Evolutionary conservation across 1,140 invertebrate genomes (phyloP).

Genomic region (Phymastichus coffea): DNA sequence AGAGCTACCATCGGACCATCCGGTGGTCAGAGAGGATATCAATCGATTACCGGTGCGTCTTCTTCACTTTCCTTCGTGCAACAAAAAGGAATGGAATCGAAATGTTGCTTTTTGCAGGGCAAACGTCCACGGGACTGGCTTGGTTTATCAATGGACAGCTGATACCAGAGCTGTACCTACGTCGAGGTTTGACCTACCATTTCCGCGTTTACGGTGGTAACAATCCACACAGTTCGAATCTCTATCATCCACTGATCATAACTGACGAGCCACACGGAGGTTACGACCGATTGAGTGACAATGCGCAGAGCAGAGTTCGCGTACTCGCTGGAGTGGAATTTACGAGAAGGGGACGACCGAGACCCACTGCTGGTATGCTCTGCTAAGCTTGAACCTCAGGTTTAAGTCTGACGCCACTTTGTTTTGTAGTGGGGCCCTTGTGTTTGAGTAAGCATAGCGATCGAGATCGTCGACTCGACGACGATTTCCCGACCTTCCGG

Average conservation of each 20-base stretch:
- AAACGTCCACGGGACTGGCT: conserved; percentile 62
- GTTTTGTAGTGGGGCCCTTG: conserved; percentile 70
- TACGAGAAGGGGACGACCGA: conserved; percentile 74
- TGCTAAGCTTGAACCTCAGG: not conserved
- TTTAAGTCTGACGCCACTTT: not conserved
- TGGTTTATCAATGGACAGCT: conserved; percentile 90
- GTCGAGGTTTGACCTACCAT: conserved; percentile 80
- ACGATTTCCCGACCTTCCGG: conserved; percentile 75
- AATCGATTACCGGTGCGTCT: conserved; percentile 75
- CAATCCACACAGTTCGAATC: conserved; percentile 82
- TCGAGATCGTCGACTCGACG: conserved; percentile 75
- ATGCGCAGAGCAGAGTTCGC: conserved; percentile 69
- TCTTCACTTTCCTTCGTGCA: too few species aligned
- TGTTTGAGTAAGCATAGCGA: conserved; percentile 69
- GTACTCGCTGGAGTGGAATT: conserved; percentile 86
- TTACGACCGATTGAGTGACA: conserved; percentile 72
- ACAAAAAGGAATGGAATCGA: too few species aligned
- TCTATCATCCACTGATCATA: conserved; percentile 91
- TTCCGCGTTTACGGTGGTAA: conserved; percentile 84
- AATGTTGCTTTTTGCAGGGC: too few species aligned
- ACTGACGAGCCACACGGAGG: conserved; percentile 84
- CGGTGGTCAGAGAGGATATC: conserved; percentile 74
- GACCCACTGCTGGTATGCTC: conserved; percentile 68
- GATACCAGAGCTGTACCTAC: conserved; percentile 82
- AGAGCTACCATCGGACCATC: conserved; percentile 78